phyloP scores from a whole-genome alignment of 2,113 vertebrate genomes.

The Calyptommatus sinebrachiatus region DNA sequence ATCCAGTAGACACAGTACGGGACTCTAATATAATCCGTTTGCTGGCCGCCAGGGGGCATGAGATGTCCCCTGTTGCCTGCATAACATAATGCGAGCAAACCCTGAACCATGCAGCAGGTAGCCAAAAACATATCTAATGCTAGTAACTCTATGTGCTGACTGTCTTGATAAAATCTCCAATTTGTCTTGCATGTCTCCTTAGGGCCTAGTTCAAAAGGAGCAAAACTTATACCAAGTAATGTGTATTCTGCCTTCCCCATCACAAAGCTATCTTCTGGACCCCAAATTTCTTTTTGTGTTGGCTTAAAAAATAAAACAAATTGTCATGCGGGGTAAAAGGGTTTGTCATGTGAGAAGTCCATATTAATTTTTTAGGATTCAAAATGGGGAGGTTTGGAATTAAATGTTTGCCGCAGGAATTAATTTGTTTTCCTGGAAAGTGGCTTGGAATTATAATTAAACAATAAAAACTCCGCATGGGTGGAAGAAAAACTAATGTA shows the following conservation, averaged over 20 bases:
- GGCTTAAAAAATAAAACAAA: slow-evolving; percentile 1
- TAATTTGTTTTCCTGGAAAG: background rate
- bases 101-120: background rate
- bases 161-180: background rate
- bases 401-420: slow-evolving; percentile 14
- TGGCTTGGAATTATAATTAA: slow-evolving; percentile 5
- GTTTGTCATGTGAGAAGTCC: background rate
- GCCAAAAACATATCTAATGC: background rate
- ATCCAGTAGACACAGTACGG: background rate
- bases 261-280: background rate
- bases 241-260: background rate
- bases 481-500: background rate
- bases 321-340: background rate
- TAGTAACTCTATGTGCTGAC: background rate
- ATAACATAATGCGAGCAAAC: background rate
- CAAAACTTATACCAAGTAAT: background rate
- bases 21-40: background rate
- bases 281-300: background rate
- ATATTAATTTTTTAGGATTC: background rate
- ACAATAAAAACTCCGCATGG: slow-evolving; percentile 23
- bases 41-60: background rate
- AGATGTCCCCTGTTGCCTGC: background rate
- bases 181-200: background rate
- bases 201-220: background rate
- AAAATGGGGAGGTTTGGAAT: background rate